A percentile compares a stretch with the other conserved stretches of the same genome.
Evolutionary conservation across 2,113 vertebrate species (phyloP).

Genomic region (Pseudorasbora parva): DNA sequence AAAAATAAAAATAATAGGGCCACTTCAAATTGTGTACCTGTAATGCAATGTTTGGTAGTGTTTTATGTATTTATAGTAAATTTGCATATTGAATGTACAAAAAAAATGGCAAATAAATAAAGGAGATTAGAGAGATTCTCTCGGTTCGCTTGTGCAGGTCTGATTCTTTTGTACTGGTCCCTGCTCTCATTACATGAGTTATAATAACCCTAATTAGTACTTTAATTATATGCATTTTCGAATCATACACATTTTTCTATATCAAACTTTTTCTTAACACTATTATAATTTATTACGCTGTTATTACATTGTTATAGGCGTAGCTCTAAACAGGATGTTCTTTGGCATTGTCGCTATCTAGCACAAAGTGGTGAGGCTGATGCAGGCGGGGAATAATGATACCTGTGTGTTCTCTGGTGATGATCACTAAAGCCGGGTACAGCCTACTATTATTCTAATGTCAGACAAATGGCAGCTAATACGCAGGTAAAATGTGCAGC

Average conservation of each 20-base stretch:
- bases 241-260: background rate
- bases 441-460: constrained; percentile 76
- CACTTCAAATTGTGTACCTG: background rate
- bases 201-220: constrained; percentile 13
- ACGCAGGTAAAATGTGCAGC: constrained; percentile 70
- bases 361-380: constrained; percentile 34
- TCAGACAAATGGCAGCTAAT: constrained; percentile 77
- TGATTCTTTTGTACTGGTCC: background rate
- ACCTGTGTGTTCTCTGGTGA: constrained; percentile 46
- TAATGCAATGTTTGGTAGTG: background rate
- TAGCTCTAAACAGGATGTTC: constrained; percentile 20
- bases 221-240: background rate
- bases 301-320: constrained; percentile 34
- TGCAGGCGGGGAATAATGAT: constrained; percentile 49
- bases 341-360: constrained; percentile 29
- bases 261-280: constrained; percentile 4
- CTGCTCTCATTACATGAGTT: background rate
- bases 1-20: no score
- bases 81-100: background rate
- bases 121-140: background rate
- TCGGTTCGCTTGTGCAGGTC: background rate
- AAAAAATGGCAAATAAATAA: background rate
- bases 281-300: constrained; percentile 33
- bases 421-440: constrained; percentile 50
- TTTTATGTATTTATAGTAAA: background rate